phyloP scores from a whole-genome alignment of 2,888 invertebrate genomes.

The Philaethria dido region DNA sequence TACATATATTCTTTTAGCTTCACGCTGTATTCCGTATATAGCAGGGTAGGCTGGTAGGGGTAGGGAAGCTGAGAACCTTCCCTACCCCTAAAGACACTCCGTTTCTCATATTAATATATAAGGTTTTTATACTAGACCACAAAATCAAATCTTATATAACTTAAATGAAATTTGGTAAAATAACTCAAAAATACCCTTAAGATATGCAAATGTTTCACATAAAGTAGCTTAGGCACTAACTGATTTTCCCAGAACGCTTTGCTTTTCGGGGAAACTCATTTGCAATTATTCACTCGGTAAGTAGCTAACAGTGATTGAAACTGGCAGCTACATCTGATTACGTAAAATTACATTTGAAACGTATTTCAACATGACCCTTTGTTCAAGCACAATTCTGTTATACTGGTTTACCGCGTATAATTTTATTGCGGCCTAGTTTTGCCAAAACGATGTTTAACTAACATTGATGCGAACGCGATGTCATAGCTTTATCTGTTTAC shows the following conservation, averaged over 20 bases:
- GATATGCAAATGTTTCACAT: conserved; percentile 36
- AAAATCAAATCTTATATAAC: neutral
- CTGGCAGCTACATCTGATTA: conserved; percentile 54
- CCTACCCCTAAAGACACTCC: too few relatives aligned
- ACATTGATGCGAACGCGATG: conserved; percentile 8
- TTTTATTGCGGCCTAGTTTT: conserved; percentile 14
- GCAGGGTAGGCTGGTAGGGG: too few relatives aligned
- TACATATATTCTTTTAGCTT: too few relatives aligned
- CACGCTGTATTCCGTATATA: too few relatives aligned
- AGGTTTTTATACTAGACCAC: neutral
- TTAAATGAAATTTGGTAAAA: neutral
- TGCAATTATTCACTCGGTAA: conserved; percentile 52
- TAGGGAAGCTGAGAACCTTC: too few relatives aligned
- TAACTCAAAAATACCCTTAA: neutral
- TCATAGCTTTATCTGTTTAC: conserved; percentile 12
- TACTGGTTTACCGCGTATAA: neutral
- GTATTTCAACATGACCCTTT: conserved; percentile 50
- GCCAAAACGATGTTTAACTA: conserved; percentile 17
- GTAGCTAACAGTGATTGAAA: conserved; percentile 52
- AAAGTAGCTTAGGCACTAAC: conserved; percentile 35
- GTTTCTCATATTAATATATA: too few relatives aligned
- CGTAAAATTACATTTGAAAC: conserved; percentile 53
- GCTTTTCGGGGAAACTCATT: conserved; percentile 51
- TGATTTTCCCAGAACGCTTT: conserved; percentile 37
- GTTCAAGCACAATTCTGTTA: conserved; percentile 33